These are phyloP conservation scores for Anolis apletophallus DNA, from an alignment of 2,797 vertebrate genomes.

Conservation along the genomic window DNA sequence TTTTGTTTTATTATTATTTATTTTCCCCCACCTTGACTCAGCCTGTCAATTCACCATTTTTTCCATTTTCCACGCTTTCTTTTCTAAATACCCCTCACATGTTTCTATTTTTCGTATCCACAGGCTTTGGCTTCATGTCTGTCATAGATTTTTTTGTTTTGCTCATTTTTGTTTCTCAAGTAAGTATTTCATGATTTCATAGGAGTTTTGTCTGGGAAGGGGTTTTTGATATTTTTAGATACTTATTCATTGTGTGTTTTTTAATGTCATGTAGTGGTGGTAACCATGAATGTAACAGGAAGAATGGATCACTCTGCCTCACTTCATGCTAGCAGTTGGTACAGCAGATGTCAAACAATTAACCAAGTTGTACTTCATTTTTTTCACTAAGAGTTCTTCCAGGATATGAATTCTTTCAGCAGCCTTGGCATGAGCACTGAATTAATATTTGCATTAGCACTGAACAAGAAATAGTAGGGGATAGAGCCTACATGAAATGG, in stretches of 20 bases:
- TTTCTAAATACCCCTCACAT: background rate
- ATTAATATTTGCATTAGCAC: background rate
- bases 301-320: background rate
- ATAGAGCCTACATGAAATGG: background rate
- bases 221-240: background rate
- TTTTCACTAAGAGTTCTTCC: background rate
- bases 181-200: background rate
- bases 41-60: slow-evolving; percentile 6
- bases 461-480: background rate
- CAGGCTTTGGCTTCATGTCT: background rate
- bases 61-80: background rate
- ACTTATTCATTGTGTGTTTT: background rate
- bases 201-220: background rate
- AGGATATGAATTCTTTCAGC: background rate
- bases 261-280: background rate
- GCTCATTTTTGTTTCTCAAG: background rate
- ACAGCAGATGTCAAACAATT: background rate
- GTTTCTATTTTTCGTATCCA: slow-evolving; percentile 31
- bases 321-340: background rate
- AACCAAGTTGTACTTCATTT: background rate
- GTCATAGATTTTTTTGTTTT: background rate
- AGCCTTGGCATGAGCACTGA: background rate
- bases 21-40: background rate
- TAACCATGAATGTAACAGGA: background rate
- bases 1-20: too few relatives aligned